A percentile compares a stretch with the other conserved stretches of the same genome.
Evolutionary conservation across 2,113 vertebrate species (phyloP).

Genomic region (Gracilinanus agilis): DNA sequence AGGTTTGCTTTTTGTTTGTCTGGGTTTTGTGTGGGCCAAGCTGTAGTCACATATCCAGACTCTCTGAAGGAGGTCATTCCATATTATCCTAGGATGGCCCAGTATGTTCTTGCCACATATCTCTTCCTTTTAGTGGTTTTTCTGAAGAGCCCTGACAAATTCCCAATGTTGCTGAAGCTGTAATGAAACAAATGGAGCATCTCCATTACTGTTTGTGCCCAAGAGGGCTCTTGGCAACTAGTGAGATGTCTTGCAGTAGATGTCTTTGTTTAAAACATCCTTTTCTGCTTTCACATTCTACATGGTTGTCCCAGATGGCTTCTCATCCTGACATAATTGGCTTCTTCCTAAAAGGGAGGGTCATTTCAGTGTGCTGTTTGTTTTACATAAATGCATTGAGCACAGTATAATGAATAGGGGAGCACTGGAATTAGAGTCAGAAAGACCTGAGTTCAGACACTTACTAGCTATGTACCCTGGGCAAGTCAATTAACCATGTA

Average conservation of each 20-base stretch:
- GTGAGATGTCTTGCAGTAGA: background rate
- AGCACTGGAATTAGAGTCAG: background rate
- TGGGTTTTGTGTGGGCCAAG: background rate
- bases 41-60: background rate
- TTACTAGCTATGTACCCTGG: background rate
- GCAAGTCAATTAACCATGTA: too few species aligned
- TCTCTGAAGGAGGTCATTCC: background rate
- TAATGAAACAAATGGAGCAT: background rate
- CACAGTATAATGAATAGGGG: background rate
- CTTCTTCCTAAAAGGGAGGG: background rate
- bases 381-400: constrained; percentile 15
- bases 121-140: too few species aligned
- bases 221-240: background rate
- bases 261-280: background rate
- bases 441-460: background rate
- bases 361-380: background rate
- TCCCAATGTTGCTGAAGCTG: too few species aligned
- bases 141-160: too few species aligned
- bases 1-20: background rate
- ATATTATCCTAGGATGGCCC: background rate
- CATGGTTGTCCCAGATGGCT: background rate
- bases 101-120: too few species aligned
- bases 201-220: background rate
- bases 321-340: background rate
- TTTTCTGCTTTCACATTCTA: background rate